Evolutionary conservation across 2,888 invertebrate genomes (phyloP), one percentile per base, ranked within the genome.

Genomic region (Drosophila paramelanica): DNA sequence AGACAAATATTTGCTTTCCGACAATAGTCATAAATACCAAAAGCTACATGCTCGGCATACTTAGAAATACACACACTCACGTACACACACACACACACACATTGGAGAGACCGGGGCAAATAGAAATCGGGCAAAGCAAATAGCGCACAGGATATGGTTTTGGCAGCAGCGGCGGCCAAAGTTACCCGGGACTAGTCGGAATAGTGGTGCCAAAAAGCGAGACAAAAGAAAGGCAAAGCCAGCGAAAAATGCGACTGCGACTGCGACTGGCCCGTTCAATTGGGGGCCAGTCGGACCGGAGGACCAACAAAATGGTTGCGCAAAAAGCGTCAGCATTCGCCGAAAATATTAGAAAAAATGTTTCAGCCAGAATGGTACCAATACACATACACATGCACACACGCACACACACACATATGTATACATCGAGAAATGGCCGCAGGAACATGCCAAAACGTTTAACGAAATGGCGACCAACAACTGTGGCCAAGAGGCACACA

Each of bases 1-100:
- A 91, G 91, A 91, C 91, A 91, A 91, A 91, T 91, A 91, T 91
- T 91, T 91, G 91, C 92, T 91, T 91, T 91, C 91, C 91, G 91
- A 91, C 90, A 91, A 91, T 89, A 91, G 92, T 91, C 91, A 91
- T 91, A 91, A 91, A 91, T 91, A 91, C 91, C 91, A 91, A 91
- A 90, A 91, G 91, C 90, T 91, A 91, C 91, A 91, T 91, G 91
- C 88, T 85, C 91, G 83, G 91, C 89, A 91, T 91, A 90, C 89
- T 90, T 91, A 88, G 90, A 88, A 87, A 81, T 77, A 86, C 67
- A 69, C 79, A 77, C 77, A 77, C 67, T 67, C 58, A 67, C 52
- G 33, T 25, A 64, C 57, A 52, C 42, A 17, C 17, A 59, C 42
- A 51, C 50, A 60, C 61, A 66, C 58, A 53, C 57, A 52, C 33